Conservation (phyloP, 2,113 vertebrate genomes). For the Daboia siamensis region DNA sequence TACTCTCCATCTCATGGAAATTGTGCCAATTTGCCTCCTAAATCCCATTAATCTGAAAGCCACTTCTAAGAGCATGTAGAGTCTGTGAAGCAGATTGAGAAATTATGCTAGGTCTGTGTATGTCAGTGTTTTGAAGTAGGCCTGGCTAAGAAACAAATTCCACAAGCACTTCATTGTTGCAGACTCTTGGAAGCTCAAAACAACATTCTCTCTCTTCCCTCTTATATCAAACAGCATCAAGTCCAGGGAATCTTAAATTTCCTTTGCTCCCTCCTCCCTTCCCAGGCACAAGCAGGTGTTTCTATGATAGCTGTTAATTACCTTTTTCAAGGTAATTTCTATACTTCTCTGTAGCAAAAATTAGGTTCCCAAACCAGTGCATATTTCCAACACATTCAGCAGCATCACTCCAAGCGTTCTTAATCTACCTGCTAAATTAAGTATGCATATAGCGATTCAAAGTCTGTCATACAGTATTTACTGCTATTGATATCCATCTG, state of each 20-base stretch:
- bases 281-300: not conserved
- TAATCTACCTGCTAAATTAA: not conserved
- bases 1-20: not conserved
- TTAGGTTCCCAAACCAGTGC: too few relatives aligned
- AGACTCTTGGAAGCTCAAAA: not conserved
- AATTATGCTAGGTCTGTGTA: not conserved
- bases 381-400: not conserved
- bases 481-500: slow-evolving; percentile 37
- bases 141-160: not conserved
- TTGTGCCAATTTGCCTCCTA: not conserved
- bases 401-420: not conserved
- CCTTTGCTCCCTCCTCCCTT: not conserved
- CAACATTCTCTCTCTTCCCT: not conserved
- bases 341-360: not conserved
- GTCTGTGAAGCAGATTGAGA: not conserved
- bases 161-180: not conserved
- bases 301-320: not conserved
- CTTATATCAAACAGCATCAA: not conserved
- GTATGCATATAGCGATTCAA: slow-evolving; percentile 7
- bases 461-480: slow-evolving; percentile 46
- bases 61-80: not conserved
- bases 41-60: not conserved
- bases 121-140: not conserved
- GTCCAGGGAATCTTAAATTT: not conserved
- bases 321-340: not conserved